Conservation (phyloP, 2,888 invertebrate species). For the Sceliomorpha sp. region DNA sequence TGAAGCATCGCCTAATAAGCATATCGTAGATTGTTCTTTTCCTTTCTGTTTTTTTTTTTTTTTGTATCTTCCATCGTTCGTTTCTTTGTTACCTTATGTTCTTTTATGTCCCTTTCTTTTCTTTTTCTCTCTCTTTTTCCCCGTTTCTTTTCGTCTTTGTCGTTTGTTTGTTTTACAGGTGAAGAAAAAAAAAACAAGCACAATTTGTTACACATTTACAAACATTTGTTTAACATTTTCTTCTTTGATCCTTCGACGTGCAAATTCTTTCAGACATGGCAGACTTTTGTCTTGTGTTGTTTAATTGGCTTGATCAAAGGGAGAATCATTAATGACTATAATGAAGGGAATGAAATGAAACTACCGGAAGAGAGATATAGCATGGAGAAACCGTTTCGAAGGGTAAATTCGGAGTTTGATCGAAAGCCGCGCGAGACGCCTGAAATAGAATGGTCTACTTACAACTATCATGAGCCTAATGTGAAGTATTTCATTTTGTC, state of each 20-base stretch:
- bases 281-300: conserved; percentile 28
- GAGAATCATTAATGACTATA: conserved; percentile 28
- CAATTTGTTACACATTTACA: too few species aligned
- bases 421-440: conserved; percentile 59
- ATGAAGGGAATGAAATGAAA: conserved; percentile 17
- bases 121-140: conserved; percentile 13
- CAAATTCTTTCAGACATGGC: conserved; percentile 15
- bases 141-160: conserved; percentile 13
- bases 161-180: conserved; percentile 29
- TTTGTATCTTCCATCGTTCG: conserved; percentile 8
- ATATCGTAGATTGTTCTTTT: conserved; percentile 54
- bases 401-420: not conserved
- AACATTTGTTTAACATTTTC: too few species aligned
- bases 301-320: conserved; percentile 19
- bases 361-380: conserved; percentile 4
- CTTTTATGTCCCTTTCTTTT: conserved; percentile 9
- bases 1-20: conserved; percentile 56
- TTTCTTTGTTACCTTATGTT: too few species aligned
- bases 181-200: too few species aligned
- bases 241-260: too few species aligned
- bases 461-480: conserved; percentile 76
- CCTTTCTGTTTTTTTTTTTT: conserved; percentile 20
- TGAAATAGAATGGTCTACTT: conserved; percentile 76
- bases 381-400: conserved; percentile 13
- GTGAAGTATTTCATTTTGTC: conserved; percentile 54